A percentile compares a stretch with the other conserved stretches of the same genome.
Evolutionary conservation across 1,140 invertebrate species (phyloP).

Genomic region (Bombus polaris): DNA sequence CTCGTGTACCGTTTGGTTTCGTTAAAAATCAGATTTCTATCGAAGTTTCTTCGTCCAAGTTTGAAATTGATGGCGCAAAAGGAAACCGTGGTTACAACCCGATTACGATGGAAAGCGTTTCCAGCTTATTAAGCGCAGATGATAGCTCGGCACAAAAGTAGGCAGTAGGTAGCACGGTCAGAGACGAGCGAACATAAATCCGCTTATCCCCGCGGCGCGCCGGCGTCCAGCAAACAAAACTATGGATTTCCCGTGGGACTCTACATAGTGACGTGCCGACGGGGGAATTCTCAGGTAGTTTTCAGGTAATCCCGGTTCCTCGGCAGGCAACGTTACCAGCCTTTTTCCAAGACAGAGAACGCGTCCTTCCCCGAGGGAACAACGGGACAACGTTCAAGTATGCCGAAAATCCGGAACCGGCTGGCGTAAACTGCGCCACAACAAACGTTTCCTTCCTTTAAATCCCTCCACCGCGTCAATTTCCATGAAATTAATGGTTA

Average conservation of each 20-base stretch:
- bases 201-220: constrained; percentile 70
- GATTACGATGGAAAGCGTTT: constrained; percentile 58
- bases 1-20: background rate
- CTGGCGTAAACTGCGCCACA: background rate
- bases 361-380: background rate
- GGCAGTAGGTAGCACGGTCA: constrained; percentile 42
- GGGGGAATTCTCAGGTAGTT: constrained; percentile 73
- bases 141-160: constrained; percentile 60
- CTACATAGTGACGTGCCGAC: constrained; percentile 65
- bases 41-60: background rate
- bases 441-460: constrained; percentile 25
- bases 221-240: constrained; percentile 73
- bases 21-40: background rate
- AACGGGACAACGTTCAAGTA: constrained; percentile 6
- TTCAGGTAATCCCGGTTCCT: constrained; percentile 66
- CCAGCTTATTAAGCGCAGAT: constrained; percentile 70
- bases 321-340: constrained; percentile 28
- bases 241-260: constrained; percentile 72
- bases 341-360: constrained; percentile 39
- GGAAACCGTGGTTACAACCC: background rate
- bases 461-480: background rate
- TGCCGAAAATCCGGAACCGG: constrained; percentile 11
- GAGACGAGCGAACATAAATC: constrained; percentile 71
- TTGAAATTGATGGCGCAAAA: background rate
- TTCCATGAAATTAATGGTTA: background rate